These are phyloP conservation scores for Artemia sinica DNA, from an alignment of 2,888 invertebrate genomes.

Conservation along the genomic window DNA sequence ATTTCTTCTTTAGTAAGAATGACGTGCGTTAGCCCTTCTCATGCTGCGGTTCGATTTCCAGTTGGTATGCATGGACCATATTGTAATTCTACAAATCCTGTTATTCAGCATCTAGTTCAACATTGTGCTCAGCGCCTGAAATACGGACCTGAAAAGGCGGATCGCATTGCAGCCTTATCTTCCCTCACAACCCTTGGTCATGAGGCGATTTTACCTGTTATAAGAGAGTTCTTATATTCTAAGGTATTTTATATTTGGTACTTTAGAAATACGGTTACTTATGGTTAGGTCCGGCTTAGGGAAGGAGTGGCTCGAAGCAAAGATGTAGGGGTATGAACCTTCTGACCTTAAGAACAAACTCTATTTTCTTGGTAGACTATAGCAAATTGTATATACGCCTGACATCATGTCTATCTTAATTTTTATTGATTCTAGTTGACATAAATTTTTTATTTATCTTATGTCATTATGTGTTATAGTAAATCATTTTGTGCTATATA, in stretches of 20 bases:
- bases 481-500: no score
- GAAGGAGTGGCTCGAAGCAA: no score
- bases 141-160: not conserved
- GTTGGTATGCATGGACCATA: not conserved
- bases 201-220: not conserved
- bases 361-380: no score
- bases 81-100: not conserved
- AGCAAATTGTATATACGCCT: no score
- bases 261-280: no score
- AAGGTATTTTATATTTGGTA: not conserved
- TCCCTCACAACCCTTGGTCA: not conserved
- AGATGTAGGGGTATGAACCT: no score
- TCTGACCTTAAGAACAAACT: no score
- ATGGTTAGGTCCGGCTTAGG: no score
- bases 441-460: no score
- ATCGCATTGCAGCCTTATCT: not conserved
- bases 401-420: no score
- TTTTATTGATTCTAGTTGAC: no score
- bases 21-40: conserved; percentile 3
- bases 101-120: not conserved
- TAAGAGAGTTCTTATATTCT: not conserved
- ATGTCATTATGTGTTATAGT: no score
- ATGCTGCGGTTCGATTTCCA: not conserved
- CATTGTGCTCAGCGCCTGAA: not conserved
- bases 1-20: conserved; percentile 7